Conservation (phyloP, 2,888 invertebrate species). For the Habrosyne pyritoides region DNA sequence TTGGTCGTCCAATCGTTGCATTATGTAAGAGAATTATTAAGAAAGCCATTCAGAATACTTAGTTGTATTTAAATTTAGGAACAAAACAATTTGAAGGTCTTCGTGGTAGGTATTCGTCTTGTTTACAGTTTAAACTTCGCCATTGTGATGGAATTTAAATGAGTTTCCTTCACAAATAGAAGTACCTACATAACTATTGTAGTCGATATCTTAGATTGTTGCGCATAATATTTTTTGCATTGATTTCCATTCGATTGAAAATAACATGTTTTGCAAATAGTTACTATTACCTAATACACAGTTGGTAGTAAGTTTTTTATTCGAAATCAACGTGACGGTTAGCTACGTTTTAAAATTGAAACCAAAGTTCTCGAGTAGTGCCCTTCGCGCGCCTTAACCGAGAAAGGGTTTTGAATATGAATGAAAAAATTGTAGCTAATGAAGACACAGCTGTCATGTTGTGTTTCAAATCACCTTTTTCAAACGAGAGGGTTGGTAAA, state of each 20-base stretch:
- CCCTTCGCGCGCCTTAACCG: no score
- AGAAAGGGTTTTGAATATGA: no score
- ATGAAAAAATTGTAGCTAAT: no score
- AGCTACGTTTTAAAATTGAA: no score
- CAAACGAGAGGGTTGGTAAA: no score
- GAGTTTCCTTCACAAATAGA: neutral
- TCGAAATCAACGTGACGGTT: no score
- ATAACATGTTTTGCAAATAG: neutral
- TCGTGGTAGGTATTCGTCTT: neutral
- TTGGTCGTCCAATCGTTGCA: no score
- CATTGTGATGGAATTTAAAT: constrained; percentile 2
- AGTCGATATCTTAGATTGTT: neutral
- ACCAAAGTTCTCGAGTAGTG: no score
- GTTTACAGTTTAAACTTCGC: neutral
- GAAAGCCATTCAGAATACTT: neutral
- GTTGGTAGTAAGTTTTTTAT: neutral
- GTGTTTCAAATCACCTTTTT: no score
- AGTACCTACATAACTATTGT: neutral
- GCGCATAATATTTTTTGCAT: neutral
- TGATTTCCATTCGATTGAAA: neutral
- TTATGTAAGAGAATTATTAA: neutral
- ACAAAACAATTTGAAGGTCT: neutral
- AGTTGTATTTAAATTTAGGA: neutral
- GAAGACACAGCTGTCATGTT: no score
- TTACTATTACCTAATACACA: neutral